phyloP scores from a whole-genome alignment of 2,113 vertebrate species.

The Corvus hawaiiensis region DNA sequence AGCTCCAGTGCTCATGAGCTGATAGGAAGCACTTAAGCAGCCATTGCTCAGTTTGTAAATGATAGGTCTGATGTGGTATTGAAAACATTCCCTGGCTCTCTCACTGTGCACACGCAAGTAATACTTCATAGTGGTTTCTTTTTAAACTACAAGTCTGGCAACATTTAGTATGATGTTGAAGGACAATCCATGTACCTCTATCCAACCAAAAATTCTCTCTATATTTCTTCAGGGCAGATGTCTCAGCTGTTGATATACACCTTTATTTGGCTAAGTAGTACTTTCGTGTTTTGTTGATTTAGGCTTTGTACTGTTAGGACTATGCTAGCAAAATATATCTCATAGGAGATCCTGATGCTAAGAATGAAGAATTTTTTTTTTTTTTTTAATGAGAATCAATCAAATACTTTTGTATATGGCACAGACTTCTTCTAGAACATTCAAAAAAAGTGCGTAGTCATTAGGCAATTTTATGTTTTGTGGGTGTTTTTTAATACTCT shows the following conservation, averaged over 20 bases:
- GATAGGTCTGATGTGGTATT: neutral
- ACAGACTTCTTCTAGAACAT: neutral
- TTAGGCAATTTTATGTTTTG: neutral
- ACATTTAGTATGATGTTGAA: neutral
- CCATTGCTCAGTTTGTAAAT: neutral
- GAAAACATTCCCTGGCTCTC: neutral
- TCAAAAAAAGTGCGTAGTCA: fast-evolving
- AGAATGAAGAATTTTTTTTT: neutral
- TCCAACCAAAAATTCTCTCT: neutral
- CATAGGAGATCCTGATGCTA: neutral
- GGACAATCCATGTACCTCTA: neutral
- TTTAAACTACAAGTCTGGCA: neutral
- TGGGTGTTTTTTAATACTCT: neutral
- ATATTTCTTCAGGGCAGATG: neutral
- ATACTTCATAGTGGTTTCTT: neutral
- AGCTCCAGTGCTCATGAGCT: neutral
- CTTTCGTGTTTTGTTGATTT: neutral
- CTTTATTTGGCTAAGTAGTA: neutral
- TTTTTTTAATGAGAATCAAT: neutral
- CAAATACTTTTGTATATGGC: neutral
- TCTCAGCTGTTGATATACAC: neutral
- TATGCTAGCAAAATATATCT: neutral
- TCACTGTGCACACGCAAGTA: neutral
- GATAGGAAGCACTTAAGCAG: neutral
- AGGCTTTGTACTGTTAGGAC: neutral